Percentiles rank a stretch among this genome's conserved stretches.
These are phyloP conservation scores for Thereva nobilitata DNA, from an alignment of 2,888 invertebrate genomes.

Conservation along the genomic window DNA sequence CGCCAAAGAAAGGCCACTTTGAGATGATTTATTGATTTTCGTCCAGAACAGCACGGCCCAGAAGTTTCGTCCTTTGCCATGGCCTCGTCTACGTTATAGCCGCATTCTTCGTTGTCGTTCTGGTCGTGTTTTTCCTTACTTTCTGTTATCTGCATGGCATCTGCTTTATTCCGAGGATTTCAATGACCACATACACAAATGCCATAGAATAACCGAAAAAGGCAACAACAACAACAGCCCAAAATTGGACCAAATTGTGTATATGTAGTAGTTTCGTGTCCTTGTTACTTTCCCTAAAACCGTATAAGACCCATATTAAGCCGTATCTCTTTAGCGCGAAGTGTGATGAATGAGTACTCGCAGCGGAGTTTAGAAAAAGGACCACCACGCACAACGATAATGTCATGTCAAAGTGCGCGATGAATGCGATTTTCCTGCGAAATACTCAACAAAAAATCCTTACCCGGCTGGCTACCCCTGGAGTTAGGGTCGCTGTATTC, in stretches of 20 bases:
- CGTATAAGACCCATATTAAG: too few species aligned
- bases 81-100: conserved; percentile 1
- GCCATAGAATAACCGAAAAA: background rate
- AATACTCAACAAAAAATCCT: conserved; percentile 21
- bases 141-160: conserved; percentile 32
- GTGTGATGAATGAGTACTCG: conserved; percentile 15
- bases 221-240: too few species aligned
- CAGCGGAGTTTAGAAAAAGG: conserved; percentile 17
- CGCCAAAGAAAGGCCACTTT: conserved; percentile 38
- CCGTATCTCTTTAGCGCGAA: conserved; percentile 9
- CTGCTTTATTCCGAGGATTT: conserved; percentile 24
- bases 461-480: conserved; percentile 5
- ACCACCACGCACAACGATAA: conserved; percentile 30
- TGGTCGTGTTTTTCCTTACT: conserved; percentile 11
- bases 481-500: conserved; percentile 12
- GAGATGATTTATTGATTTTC: conserved; percentile 43
- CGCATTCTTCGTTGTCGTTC: background rate
- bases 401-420: conserved; percentile 19
- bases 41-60: conserved; percentile 19
- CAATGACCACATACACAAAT: conserved; percentile 28
- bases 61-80: conserved; percentile 7
- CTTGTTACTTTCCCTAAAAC: too few species aligned
- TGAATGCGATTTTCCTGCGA: conserved; percentile 34
- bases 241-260: too few species aligned
- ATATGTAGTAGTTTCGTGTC: too few species aligned